Conservation (phyloP, 1,140 invertebrate species). For the Leptopilina boulardi region DNA sequence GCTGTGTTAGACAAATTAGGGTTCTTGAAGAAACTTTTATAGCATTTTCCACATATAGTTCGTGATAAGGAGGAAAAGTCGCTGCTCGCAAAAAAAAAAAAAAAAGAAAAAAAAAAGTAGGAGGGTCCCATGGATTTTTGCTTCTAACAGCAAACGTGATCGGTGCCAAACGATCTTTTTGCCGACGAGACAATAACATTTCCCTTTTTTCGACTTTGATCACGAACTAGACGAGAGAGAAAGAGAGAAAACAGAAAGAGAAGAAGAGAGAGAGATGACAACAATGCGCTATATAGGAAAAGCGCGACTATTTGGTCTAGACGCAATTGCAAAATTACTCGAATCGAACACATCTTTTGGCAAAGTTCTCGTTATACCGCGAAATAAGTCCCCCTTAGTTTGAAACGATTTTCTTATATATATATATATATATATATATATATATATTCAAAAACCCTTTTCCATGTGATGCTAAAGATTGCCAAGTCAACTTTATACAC, state of each 20-base stretch:
- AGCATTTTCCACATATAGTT: slow-evolving; percentile 14
- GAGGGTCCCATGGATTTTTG: not conserved
- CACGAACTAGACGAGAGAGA: slow-evolving; percentile 23
- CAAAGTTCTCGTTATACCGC: slow-evolving; percentile 14
- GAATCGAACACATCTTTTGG: not conserved
- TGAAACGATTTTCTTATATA: slow-evolving; percentile 7
- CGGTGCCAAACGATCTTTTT: slow-evolving; percentile 6
- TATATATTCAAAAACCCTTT: no score
- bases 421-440: no score
- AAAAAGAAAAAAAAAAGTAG: no score
- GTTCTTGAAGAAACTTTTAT: slow-evolving; percentile 16
- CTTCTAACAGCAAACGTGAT: slow-evolving; percentile 11
- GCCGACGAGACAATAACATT: slow-evolving; percentile 32
- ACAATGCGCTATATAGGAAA: slow-evolving; percentile 15
- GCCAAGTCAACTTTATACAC: slow-evolving; percentile 24
- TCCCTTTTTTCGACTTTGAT: slow-evolving; percentile 20
- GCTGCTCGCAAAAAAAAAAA: not conserved
- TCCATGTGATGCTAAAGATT: not conserved
- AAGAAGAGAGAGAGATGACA: slow-evolving; percentile 5
- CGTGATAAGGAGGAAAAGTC: slow-evolving; percentile 23
- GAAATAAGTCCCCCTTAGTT: no score
- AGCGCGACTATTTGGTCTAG: slow-evolving; percentile 21
- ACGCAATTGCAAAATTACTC: slow-evolving; percentile 31
- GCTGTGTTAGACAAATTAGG: slow-evolving; percentile 28
- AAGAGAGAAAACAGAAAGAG: no score